Conservation (phyloP, 2,113 vertebrate species). For the Myrmecobius fasciatus region DNA sequence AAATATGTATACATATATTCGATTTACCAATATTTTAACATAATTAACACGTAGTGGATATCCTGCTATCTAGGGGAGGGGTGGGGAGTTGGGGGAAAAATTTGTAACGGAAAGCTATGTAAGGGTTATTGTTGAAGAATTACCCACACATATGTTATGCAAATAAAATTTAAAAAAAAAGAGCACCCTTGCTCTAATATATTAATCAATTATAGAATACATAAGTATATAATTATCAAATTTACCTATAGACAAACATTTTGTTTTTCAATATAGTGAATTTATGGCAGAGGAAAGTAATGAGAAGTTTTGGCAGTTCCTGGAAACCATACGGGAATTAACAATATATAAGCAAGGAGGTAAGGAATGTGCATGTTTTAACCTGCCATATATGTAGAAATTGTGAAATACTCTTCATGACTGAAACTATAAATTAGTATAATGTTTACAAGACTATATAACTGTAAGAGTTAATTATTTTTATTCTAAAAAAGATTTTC, state of each 20-base stretch:
- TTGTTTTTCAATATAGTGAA: conserved; percentile 88
- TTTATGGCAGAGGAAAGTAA: conserved; percentile 96
- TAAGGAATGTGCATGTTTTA: conserved; percentile 80
- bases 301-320: conserved; percentile 99
- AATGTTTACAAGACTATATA: conserved; percentile 10
- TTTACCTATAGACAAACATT: conserved; percentile 57
- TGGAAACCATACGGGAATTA: conserved; percentile 96
- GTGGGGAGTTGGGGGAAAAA: no score
- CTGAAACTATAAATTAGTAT: neutral
- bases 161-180: no score
- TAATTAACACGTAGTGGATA: no score
- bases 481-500: conserved; percentile 21
- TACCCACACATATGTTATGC: no score
- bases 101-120: no score
- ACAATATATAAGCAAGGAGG: conserved; percentile 94
- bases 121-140: no score
- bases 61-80: no score
- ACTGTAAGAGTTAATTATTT: conserved; percentile 43
- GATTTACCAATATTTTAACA: no score
- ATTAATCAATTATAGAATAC: conserved; percentile 39
- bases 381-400: neutral
- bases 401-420: neutral
- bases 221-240: conserved; percentile 19
- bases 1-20: no score
- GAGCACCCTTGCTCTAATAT: neutral